Base-by-base conservation (phyloP, 2,888 invertebrate species). In the Troides aeacus region DNA sequence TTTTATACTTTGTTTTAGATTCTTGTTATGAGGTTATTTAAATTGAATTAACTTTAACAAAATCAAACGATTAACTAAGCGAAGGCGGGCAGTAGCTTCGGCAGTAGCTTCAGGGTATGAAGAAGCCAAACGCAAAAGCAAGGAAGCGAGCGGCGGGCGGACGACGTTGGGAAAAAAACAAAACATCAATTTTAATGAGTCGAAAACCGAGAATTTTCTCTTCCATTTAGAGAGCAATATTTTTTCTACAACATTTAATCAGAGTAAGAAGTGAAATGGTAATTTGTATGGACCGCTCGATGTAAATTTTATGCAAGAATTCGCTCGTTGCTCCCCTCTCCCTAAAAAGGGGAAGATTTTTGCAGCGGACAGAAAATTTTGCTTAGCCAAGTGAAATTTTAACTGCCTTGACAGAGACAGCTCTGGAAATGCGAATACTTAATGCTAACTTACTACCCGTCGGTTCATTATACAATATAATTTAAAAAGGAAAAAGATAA, bases 221-320 rank as follows among this genome's bases (percentile, higher is more conserved):
- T 87, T 86, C 88, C 90, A 90, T 91, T 92, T 90, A 82, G 88
- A 86, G 84, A 86, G 88, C 91, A 91, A 91, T 91, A 91, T 91
- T 91, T 92, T 92, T 92, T 92, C 92, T 92, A 90, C 88, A 90
- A 91, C 92, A 91, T 92, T 92, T 92, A 92, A 92, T 92, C 92
- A 92, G 90, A 90, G 90, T 88, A 90, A 91, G 90, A 90, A 89
- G 89, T 87, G 90, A 89, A 91, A 92, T 91, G 91, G 90, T 91
- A 91, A 92, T 92, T 92, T 92, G 91, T 92, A 90, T 92, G 90
- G 90, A 91, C 91, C 92, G 89, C 91, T 87, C 91, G 91, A 92
- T 92, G 92, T 91, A 90, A 90, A 91, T 91, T 92, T 92, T 92
- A 92, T 92, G 91, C 91, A 90, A 91, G 91, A 91, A 91, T 91